These are phyloP conservation scores for Rhinopomastus cyanomelas DNA, from an alignment of 2,113 vertebrate species.

Conservation along the genomic window DNA sequence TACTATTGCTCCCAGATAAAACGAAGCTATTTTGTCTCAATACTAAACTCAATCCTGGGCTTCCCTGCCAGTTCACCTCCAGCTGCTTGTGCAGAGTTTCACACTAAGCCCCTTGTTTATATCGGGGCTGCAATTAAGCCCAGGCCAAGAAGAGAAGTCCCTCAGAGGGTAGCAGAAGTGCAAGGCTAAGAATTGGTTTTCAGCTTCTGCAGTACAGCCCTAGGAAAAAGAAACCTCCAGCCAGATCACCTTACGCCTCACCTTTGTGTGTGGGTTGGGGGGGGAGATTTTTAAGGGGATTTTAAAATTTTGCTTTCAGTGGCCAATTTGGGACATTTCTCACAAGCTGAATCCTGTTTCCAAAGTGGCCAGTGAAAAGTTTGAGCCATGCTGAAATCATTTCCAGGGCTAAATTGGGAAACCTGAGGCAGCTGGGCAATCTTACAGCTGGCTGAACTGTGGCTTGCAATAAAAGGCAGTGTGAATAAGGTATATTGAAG, in stretches of 20 bases:
- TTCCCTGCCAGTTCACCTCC: constrained; percentile 80
- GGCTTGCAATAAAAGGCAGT: constrained; percentile 78
- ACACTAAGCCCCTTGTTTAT: constrained; percentile 94
- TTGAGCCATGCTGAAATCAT: constrained; percentile 81
- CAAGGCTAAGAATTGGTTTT: constrained; percentile 84
- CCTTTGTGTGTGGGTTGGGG: background rate
- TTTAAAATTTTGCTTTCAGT: constrained; percentile 41
- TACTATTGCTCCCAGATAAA: constrained; percentile 79
- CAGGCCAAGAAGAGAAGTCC: constrained; percentile 86
- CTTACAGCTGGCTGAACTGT: constrained; percentile 78
- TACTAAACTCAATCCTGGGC: constrained; percentile 81
- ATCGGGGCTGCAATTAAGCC: constrained; percentile 86
- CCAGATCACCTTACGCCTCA: background rate
- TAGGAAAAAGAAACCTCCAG: background rate
- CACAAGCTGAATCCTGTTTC: constrained; percentile 71
- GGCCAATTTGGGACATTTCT: constrained; percentile 75
- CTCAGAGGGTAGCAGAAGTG: constrained; percentile 89
- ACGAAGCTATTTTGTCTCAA: constrained; percentile 65
- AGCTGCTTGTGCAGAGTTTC: constrained; percentile 85
- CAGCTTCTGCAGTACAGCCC: constrained; percentile 41
- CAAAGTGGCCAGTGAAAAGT: constrained; percentile 73
- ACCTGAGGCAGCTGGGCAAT: constrained; percentile 76
- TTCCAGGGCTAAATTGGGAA: constrained; percentile 81
- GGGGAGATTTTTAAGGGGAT: background rate
- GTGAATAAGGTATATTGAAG: constrained; percentile 85